Conservation (phyloP, 2,113 vertebrate genomes). For the Columbina picui region DNA sequence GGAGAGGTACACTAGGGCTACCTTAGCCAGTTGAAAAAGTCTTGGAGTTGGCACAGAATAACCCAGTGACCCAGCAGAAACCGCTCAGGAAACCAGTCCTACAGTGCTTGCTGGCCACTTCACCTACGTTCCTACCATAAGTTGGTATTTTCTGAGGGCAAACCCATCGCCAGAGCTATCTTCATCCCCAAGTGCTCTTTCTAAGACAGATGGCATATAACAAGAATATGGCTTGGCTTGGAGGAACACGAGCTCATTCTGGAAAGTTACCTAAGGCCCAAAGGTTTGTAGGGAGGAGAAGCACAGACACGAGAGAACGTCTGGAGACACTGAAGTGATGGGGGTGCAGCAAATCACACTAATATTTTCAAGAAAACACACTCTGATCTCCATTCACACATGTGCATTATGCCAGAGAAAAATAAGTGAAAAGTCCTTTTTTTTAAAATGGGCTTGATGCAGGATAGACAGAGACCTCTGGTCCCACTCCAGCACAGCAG, state of each 20-base stretch:
- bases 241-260: rapidly evolving
- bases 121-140: rapidly evolving
- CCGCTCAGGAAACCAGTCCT: not conserved
- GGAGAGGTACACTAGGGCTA: not conserved
- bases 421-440: not conserved
- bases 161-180: not conserved
- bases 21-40: not conserved
- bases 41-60: not conserved
- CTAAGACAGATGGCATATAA: not conserved
- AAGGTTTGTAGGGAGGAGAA: not conserved
- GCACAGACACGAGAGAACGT: rapidly evolving
- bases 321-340: not conserved
- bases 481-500: not conserved
- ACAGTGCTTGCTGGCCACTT: not conserved
- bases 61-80: not conserved
- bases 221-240: not conserved
- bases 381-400: not conserved
- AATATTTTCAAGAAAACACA: not conserved
- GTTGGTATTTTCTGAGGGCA: not conserved
- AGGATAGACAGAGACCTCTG: not conserved
- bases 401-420: not conserved
- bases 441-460: not conserved
- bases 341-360: not conserved
- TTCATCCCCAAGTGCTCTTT: not conserved
- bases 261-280: not conserved